A percentile compares a stretch with the other conserved stretches of the same genome.
These are phyloP conservation scores for Steinernema scapterisci DNA, from an alignment of 2,888 invertebrate genomes.

Conservation along the genomic window DNA sequence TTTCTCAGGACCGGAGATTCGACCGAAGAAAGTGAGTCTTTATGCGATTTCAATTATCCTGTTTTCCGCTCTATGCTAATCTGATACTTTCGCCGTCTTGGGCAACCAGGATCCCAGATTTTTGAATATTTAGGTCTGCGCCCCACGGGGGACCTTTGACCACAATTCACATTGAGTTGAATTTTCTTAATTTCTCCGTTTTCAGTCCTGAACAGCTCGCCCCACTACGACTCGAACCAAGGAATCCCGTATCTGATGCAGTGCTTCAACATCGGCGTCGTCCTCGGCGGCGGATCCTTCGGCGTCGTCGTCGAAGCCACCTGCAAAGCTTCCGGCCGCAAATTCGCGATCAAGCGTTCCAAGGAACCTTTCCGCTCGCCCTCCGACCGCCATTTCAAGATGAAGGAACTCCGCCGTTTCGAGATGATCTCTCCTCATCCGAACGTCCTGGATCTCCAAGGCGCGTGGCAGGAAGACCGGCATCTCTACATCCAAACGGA, in stretches of 20 bases:
- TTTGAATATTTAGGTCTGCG: too few species aligned
- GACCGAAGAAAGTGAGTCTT: conserved; percentile 14
- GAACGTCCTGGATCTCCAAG: conserved; percentile 28
- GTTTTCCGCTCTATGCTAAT: too few species aligned
- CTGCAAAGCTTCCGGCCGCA: conserved; percentile 68
- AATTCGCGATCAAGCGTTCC: conserved; percentile 78
- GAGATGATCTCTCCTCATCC: conserved; percentile 29
- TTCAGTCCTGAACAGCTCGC: conserved; percentile 17
- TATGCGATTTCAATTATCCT: too few species aligned
- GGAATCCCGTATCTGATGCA: neutral
- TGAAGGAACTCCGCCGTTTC: conserved; percentile 71
- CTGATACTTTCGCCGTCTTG: too few species aligned
- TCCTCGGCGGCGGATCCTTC: conserved; percentile 7
- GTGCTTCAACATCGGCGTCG: conserved; percentile 1
- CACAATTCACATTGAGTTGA: too few species aligned
- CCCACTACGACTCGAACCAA: neutral
- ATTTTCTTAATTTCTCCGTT: neutral
- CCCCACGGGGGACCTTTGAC: too few species aligned
- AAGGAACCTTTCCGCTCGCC: conserved; percentile 48
- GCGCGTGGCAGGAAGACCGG: conserved; percentile 33
- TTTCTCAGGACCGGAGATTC: neutral
- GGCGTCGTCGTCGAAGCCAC: neutral
- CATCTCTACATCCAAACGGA: conserved; percentile 34
- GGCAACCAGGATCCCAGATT: too few species aligned
- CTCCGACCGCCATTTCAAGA: conserved; percentile 48